Evolutionary conservation across 2,113 vertebrate species (phyloP), one percentile per base, ranked within the genome.

Genomic region (Capricornis sumatraensis): DNA sequence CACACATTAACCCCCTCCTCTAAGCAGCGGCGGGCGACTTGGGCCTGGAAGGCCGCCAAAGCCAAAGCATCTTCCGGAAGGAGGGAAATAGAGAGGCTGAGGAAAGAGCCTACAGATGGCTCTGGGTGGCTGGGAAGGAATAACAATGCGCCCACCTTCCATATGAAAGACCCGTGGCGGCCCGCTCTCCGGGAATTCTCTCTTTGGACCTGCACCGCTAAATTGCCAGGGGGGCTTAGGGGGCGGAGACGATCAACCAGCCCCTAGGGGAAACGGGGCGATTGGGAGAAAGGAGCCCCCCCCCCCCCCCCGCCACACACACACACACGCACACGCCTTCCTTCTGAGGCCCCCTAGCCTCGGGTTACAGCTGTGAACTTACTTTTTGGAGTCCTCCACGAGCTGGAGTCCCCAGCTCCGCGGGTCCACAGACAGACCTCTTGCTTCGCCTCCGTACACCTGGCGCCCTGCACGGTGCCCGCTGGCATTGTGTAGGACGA

Each of bases 91-190:
- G 58, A 36, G n/a, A 45, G 11, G 25, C 76, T 2, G 11, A 5
- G 12, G 15, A 28, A 50, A 0, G 47, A 21, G 57, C n/a, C 50
- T 1, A n/a, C 1, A 0, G 52, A 17, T 1, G 86, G 40, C 40
- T n/a, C 74, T 0, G 2, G 57, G 64, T 21, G 87, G n/a, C 88
- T 33, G n/a, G 78, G 45, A 92, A 96, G 93, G 52, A 43, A 28
- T 45, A 62, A 97, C 96, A 96, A 89, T n/a, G 45, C n/a, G 3
- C 33, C 23, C 21, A 47, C 40, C 87, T 89, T 97, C 30, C 91
- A 58, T 55, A 19, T 28, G 89, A 97, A 97, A 96, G 89, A 79
- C 23, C 19, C 28, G 36, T 27, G 82, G 52, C 7, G 25, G 23
- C 43, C 86, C 1, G 15, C 40, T 52, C 47, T 3, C 25, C 1